phyloP scores from a whole-genome alignment of 2,113 vertebrate species.

The Haplochromis burtoni region DNA sequence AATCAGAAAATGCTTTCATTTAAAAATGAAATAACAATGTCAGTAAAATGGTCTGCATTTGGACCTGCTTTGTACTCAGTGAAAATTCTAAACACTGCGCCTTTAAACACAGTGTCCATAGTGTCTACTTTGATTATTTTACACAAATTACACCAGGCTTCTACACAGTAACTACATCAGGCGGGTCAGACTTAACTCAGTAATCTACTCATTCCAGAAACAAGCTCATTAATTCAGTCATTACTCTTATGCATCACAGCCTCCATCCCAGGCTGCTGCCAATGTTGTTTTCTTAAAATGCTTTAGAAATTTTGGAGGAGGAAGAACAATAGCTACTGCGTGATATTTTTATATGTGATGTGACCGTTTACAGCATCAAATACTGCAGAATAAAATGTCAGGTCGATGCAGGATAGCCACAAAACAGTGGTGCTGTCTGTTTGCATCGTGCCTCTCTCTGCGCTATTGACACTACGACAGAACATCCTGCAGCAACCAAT shows the following conservation, averaged over 20 bases:
- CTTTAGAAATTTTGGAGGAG: neutral
- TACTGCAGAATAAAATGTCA: neutral
- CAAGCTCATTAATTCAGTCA: neutral
- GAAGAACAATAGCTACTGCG: neutral
- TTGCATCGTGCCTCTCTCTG: neutral
- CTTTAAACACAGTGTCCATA: neutral
- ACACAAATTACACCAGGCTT: neutral
- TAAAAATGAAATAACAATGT: neutral
- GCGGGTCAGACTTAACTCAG: accelerated
- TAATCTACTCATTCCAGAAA: neutral
- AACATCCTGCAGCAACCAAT: neutral
- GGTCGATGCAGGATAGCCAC: neutral
- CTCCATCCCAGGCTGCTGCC: neutral
- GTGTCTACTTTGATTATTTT: neutral
- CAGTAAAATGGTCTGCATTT: neutral
- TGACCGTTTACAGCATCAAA: neutral
- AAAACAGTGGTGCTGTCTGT: neutral
- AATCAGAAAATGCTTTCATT: neutral
- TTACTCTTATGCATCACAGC: neutral
- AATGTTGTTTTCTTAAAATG: neutral
- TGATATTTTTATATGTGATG: neutral
- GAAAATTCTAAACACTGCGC: neutral
- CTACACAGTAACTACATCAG: neutral
- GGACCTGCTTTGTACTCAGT: neutral
- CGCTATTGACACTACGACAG: neutral